Conservation (phyloP, 2,888 invertebrate species). For the Idaea aversata region DNA sequence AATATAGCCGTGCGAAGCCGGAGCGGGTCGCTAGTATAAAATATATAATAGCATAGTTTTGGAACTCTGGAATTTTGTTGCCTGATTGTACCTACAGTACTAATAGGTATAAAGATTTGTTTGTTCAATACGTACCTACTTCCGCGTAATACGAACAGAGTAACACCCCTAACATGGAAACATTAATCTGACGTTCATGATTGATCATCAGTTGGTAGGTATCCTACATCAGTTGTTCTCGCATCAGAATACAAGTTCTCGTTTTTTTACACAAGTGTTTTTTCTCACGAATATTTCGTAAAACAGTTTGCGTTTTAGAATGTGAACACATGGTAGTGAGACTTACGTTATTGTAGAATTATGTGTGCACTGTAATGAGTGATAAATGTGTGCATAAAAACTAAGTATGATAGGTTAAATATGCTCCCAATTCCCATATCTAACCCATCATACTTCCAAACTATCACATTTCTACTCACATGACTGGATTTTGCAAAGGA, state of each 20-base stretch:
- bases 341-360: background rate
- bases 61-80: no score
- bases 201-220: slow-evolving; percentile 45
- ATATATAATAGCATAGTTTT: no score
- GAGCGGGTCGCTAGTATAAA: no score
- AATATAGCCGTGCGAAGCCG: no score
- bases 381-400: no score
- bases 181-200: slow-evolving; percentile 69
- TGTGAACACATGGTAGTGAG: background rate
- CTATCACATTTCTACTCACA: no score
- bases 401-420: no score
- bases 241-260: slow-evolving; percentile 10
- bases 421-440: no score
- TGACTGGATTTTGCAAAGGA: no score
- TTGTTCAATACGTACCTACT: slow-evolving; percentile 3
- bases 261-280: slow-evolving; percentile 52
- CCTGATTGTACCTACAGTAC: no score
- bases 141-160: slow-evolving; percentile 41
- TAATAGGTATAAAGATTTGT: no score
- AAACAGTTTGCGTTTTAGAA: slow-evolving; percentile 57
- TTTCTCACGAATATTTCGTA: slow-evolving; percentile 68
- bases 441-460: no score
- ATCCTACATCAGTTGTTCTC: background rate
- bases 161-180: slow-evolving; percentile 47
- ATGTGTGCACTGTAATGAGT: background rate